Evolutionary conservation across 2,113 vertebrate genomes (phyloP), one percentile per base, ranked within the genome.

Genomic region (Bombycilla garrulus): DNA sequence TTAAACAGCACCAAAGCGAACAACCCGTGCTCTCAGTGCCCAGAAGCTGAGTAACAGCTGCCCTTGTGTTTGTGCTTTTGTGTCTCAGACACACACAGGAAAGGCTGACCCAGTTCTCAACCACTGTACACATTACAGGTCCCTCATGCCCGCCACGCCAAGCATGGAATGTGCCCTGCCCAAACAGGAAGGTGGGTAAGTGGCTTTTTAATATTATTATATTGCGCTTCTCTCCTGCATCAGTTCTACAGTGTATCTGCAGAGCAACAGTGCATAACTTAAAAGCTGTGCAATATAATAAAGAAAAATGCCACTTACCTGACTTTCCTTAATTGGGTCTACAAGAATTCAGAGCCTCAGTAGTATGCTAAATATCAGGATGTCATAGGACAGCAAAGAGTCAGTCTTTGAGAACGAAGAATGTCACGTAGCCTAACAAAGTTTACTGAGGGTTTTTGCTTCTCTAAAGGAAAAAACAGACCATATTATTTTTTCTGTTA

Each of bases 271-370:
- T 33, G 61, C 18, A 7, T 16, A 70, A 88, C 8, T 47, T 66
- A 23, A 67, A 92, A 91, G n/a, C 36, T 95, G 86, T 78, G 86
- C 86, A 93, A 93, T 94, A 89, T 84, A 95, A 94, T 91, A 89
- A 88, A 83, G 54, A 93, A 94, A 94, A 94, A 92, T 53, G 86
- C 91, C 94, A 93, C 94, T 93, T 93, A 91, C 91, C 82, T 93
- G 83, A 86, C 92, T 78, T 81, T 11, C 33, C 69, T 24, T 84
- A 91, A 92, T 5, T 64, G 81, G 31, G 47, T 78, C 77, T 88
- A 93, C 28, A 90, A 93, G 80, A 93, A 90, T 78, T 93, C 95
- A 93, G n/a, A 91, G 29, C 56, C 83, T 91, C 81, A 74, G 76
- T 93, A 96, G 38, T 11, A 93, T 79, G 69, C 86, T 95, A 93